A percentile compares a stretch with the other conserved stretches of the same genome.
Evolutionary conservation across 2,797 vertebrate species (phyloP).

Genomic region (Argya squamiceps): DNA sequence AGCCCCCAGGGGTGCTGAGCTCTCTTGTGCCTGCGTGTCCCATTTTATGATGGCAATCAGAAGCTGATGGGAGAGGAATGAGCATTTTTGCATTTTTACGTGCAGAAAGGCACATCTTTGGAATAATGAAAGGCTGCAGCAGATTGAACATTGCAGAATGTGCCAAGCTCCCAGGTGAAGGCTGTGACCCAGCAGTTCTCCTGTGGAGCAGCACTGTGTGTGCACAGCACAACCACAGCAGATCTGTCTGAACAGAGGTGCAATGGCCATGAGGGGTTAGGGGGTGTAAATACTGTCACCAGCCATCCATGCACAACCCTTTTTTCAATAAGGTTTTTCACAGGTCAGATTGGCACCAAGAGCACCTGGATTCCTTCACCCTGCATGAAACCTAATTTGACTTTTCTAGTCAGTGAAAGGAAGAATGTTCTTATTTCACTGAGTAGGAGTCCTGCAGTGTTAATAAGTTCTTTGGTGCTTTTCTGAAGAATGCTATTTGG

Average conservation of each 20-base stretch:
- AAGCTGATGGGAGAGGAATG: background rate
- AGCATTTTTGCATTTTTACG: background rate
- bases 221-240: background rate
- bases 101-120: background rate
- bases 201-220: background rate
- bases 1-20: background rate
- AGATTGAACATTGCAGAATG: background rate
- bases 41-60: background rate
- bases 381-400: background rate
- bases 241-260: background rate
- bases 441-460: background rate
- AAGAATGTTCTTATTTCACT: background rate
- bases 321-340: background rate
- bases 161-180: background rate
- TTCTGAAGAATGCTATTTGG: slow-evolving; percentile 3
- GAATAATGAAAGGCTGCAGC: background rate
- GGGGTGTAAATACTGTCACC: background rate
- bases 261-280: background rate
- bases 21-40: background rate
- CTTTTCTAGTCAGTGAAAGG: background rate
- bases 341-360: background rate
- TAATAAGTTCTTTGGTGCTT: slow-evolving; percentile 2
- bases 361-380: background rate
- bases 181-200: background rate
- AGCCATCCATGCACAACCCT: background rate